Percentiles rank a stretch among this genome's conserved stretches.
phyloP scores from a whole-genome alignment of 2,888 invertebrate genomes.

The Ophion costatus region DNA sequence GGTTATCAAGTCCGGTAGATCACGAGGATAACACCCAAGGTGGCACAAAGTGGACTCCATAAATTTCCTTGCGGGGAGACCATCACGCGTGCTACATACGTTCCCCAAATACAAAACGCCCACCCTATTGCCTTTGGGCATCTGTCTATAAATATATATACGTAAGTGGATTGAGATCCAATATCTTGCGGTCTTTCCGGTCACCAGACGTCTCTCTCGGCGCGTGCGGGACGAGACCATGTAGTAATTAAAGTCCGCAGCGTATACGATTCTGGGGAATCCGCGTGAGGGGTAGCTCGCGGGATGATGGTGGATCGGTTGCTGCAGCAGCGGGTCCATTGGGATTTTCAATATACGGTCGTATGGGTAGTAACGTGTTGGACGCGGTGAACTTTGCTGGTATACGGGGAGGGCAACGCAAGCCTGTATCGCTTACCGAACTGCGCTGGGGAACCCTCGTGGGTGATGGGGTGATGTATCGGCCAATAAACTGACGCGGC shows the following conservation, averaged over 20 bases:
- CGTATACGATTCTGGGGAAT: constrained; percentile 61
- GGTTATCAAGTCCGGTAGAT: constrained; percentile 31
- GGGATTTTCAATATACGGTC: constrained; percentile 55
- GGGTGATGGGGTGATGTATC: constrained; percentile 80
- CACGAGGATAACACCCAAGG: constrained; percentile 24
- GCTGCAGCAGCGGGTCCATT: constrained; percentile 61
- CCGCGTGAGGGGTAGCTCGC: constrained; percentile 61
- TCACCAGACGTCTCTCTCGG: constrained; percentile 46
- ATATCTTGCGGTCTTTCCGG: constrained; percentile 68
- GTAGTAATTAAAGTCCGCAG: constrained; percentile 73
- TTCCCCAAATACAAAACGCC: constrained; percentile 46
- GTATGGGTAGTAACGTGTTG: constrained; percentile 49
- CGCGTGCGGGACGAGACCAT: constrained; percentile 45
- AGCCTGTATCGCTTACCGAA: constrained; percentile 35
- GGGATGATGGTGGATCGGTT: constrained; percentile 67
- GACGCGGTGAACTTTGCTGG: constrained; percentile 59
- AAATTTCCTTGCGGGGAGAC: constrained; percentile 57
- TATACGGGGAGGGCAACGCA: constrained; percentile 30
- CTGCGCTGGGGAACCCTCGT: constrained; percentile 63
- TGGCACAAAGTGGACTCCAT: constrained; percentile 54
- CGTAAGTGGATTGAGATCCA: constrained; percentile 49
- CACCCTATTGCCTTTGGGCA: constrained; percentile 40
- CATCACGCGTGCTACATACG: constrained; percentile 51
- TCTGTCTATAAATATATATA: constrained; percentile 15
- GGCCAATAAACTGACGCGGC: constrained; percentile 81